Conservation (phyloP, 1,140 invertebrate species). For the Lasaia peninsularis region DNA sequence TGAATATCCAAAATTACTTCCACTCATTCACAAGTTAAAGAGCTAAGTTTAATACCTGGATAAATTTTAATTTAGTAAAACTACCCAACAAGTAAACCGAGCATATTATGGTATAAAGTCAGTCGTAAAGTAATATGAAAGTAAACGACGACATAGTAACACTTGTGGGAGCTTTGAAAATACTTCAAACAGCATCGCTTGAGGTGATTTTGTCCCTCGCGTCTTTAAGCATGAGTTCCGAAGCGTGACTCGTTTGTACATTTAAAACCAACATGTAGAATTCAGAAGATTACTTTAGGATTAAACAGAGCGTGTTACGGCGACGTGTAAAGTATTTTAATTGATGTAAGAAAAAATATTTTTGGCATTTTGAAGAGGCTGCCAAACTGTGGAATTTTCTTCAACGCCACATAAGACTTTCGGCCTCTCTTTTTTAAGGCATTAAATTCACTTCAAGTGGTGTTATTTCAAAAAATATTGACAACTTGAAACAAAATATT, state of each 20-base stretch:
- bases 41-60: no score
- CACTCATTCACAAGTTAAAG: no score
- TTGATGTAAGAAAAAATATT: constrained; percentile 7
- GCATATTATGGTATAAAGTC: not conserved
- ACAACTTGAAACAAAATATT: no score
- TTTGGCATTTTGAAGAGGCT: not conserved
- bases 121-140: constrained; percentile 36
- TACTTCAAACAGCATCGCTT: constrained; percentile 37
- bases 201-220: constrained; percentile 31
- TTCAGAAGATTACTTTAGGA: constrained; percentile 13
- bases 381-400: not conserved
- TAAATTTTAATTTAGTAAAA: not conserved
- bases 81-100: not conserved
- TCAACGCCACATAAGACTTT: no score
- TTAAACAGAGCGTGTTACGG: constrained; percentile 14
- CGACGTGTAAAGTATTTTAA: constrained; percentile 17
- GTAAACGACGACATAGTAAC: constrained; percentile 32
- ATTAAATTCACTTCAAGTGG: no score
- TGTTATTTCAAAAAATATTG: no score
- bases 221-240: constrained; percentile 25
- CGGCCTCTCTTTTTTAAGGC: no score
- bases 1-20: no score
- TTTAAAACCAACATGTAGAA: constrained; percentile 14
- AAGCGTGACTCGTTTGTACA: constrained; percentile 14
- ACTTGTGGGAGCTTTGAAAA: constrained; percentile 37